Evolutionary conservation across 1,140 invertebrate genomes (phyloP).

Genomic region (Gerris buenoi): DNA sequence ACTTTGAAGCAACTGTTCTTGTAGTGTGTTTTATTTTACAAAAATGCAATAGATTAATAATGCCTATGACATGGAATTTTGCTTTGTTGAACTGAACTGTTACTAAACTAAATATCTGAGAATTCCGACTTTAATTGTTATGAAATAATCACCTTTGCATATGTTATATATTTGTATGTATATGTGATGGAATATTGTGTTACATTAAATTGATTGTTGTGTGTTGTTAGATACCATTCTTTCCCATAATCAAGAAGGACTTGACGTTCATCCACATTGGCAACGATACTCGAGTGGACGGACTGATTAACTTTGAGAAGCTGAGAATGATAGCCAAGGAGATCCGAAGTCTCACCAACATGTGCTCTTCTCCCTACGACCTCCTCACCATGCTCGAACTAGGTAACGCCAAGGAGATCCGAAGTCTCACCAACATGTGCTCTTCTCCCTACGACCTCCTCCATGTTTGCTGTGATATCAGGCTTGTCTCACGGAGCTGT

Average conservation of each 20-base stretch:
- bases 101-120: too few relatives aligned
- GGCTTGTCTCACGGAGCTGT: conserved; percentile 91
- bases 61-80: too few relatives aligned
- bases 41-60: too few relatives aligned
- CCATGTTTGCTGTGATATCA: conserved; percentile 97
- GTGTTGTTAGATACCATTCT: conserved; percentile 85
- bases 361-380: conserved; percentile 90
- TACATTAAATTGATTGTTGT: too few relatives aligned
- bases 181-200: too few relatives aligned
- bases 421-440: conserved; percentile 87
- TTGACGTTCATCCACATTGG: conserved; percentile 94
- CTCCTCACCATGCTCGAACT: conserved; percentile 68
- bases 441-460: conserved; percentile 83
- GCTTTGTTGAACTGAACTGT: too few relatives aligned
- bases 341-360: conserved; percentile 80
- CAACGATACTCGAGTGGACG: conserved; percentile 86
- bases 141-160: too few relatives aligned
- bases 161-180: too few relatives aligned
- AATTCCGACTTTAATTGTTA: too few relatives aligned
- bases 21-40: too few relatives aligned
- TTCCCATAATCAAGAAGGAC: conserved; percentile 93
- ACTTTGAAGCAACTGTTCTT: too few relatives aligned
- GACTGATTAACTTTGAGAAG: conserved; percentile 95
- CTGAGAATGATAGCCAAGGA: conserved; percentile 97
- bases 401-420: conserved; percentile 75